phyloP scores from a whole-genome alignment of 2,797 vertebrate species.

The Tenualosa thibaudeaui region DNA sequence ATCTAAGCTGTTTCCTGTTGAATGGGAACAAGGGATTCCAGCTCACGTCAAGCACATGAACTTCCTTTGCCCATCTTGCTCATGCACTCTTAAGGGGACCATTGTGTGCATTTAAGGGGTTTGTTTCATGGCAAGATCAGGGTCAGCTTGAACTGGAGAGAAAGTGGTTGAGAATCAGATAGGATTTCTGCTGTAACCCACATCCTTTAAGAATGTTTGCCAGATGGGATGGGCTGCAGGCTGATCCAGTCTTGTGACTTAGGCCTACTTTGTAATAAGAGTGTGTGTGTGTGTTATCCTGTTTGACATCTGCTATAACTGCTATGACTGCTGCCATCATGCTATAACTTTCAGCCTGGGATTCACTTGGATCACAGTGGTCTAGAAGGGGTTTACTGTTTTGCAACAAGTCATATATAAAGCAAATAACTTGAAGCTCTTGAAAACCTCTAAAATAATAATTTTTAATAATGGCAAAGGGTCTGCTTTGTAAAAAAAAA shows the following conservation, averaged over 20 bases:
- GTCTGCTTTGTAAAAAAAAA: neutral
- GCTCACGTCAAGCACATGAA: neutral
- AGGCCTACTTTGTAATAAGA: neutral
- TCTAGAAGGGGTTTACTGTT: neutral
- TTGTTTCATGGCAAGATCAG: neutral
- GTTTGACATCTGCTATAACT: neutral
- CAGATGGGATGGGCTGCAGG: slow-evolving; percentile 39
- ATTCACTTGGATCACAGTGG: neutral
- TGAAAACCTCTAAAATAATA: neutral
- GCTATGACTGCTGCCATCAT: neutral
- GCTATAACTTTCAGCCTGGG: neutral
- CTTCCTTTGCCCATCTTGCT: neutral
- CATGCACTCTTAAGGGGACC: neutral
- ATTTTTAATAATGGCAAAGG: neutral
- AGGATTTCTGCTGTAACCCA: neutral
- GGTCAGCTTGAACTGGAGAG: neutral
- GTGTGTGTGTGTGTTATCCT: neutral
- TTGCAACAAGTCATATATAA: neutral
- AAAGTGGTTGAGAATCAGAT: neutral
- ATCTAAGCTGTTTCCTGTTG: slow-evolving; percentile 50
- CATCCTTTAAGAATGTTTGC: slow-evolving; percentile 48
- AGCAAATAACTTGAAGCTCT: neutral
- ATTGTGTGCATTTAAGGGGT: neutral
- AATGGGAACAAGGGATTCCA: slow-evolving; percentile 29
- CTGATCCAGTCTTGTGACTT: slow-evolving; percentile 4